phyloP scores from a whole-genome alignment of 2,888 invertebrate species.

The Margaritifera margaritifera region DNA sequence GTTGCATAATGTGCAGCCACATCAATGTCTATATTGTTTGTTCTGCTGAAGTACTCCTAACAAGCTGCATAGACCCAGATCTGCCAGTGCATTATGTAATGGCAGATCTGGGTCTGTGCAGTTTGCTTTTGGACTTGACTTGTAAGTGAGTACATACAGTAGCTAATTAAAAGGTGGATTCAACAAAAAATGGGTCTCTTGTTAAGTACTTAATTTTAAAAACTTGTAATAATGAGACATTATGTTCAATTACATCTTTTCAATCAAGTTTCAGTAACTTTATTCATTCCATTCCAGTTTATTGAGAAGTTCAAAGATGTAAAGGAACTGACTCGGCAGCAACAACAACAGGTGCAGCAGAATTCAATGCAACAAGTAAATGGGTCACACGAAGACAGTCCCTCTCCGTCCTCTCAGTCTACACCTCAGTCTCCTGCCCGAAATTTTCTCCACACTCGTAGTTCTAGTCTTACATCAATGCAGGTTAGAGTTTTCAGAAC shows the following conservation, averaged over 20 bases:
- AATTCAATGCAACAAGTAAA: slow-evolving; percentile 50
- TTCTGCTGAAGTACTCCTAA: too few relatives aligned
- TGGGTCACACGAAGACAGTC: slow-evolving; percentile 45
- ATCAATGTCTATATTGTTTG: too few relatives aligned
- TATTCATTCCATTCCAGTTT: slow-evolving; percentile 79
- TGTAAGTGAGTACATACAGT: too few relatives aligned
- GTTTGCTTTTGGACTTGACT: too few relatives aligned
- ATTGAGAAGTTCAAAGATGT: slow-evolving; percentile 99
- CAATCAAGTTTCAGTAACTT: slow-evolving; percentile 1
- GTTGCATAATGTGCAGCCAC: too few relatives aligned
- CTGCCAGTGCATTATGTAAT: too few relatives aligned
- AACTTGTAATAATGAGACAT: too few relatives aligned
- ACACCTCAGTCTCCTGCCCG: slow-evolving; percentile 33
- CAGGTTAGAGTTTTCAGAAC: slow-evolving; percentile 26
- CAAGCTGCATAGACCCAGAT: too few relatives aligned
- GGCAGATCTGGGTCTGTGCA: too few relatives aligned
- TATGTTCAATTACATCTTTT: background rate
- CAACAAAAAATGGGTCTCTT: too few relatives aligned
- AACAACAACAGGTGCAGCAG: slow-evolving; percentile 39
- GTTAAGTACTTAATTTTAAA: too few relatives aligned
- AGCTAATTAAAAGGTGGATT: too few relatives aligned
- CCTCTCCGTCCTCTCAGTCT: slow-evolving; percentile 37
- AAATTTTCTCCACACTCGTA: slow-evolving; percentile 57
- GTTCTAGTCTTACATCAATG: slow-evolving; percentile 64
- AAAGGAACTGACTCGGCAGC: slow-evolving; percentile 88